Base-by-base conservation (phyloP, 2,113 vertebrate genomes). In the Psephotus haematonotus region DNA sequence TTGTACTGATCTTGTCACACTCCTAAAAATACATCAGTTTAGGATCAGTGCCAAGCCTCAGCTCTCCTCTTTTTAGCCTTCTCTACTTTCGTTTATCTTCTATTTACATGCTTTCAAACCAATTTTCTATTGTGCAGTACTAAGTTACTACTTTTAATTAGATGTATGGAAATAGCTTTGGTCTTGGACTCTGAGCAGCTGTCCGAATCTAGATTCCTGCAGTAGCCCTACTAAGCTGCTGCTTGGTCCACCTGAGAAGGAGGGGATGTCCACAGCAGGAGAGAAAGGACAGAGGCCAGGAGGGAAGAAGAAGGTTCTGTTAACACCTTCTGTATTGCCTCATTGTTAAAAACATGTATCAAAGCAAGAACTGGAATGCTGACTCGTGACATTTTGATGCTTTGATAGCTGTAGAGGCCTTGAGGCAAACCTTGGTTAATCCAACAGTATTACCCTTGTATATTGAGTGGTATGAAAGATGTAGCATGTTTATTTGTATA, bases 201-300 rank as follows among this genome's bases (percentile, higher is more conserved):
- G 7, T n/a, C 74, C 41, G 60, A 27, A 23, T 16, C 41, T 59
- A 14, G 12, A 57, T 14, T 67, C 53, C 60, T n/a, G 12, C 7
- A 47, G 33, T 11, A 28, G 65, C 35, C 23, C 5, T 75, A n/a
- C 39, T 16, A 69, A 20, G 31, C 27, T 31, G 43, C 55, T 67
- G 10, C 46, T 43, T 63, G n/a, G 16, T 17, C 39, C 1, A 0
- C 6, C 1, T 20, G 28, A 47, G 1, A 2, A 88, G 67, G 7
- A 60, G 16, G 37, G 37, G 24, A 9, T 41, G 20, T 52, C 46
- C 17, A 6, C 8, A 71, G 50, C 60, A 55, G n/a, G 46, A n/a
- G 41, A 82, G 65, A 46, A 55, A 35, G 81, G 52, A 9, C 6
- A 79, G 74, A 25, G 24, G 35, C 19, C 68, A 29, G 24, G 27